Base-by-base conservation (phyloP, 2,797 vertebrate genomes). In the Arctocebus calabarensis region DNA sequence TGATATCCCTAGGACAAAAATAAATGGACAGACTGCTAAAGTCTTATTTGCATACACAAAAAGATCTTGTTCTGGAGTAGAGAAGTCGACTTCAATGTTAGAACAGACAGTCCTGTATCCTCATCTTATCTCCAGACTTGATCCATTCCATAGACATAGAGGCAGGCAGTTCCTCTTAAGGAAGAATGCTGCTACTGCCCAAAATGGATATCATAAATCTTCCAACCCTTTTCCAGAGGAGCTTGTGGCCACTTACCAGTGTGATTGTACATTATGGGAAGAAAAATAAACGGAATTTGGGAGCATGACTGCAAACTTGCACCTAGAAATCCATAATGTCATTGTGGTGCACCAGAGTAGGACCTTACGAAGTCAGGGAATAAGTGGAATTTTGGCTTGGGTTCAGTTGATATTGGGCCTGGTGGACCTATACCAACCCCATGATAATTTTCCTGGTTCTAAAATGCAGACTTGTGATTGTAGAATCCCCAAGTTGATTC, bases 1-100 rank as follows among this genome's bases (percentile, higher is more conserved):
- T 92, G 9, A 45, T 73, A 66, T n/a, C 34, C 45, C 64, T 84
- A 66, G 68, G 22, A 92, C 2, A 81, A 27, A 92, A 90, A 92
- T 84, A 91, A 74, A 62, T 59, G 43, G 29, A 70, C 4, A 64
- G 52, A 22, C 45, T 62, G 25, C 40, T 70, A 64, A 93, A 83
- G 37, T 93, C 27, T 79, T 81, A 48, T 19, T 84, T 88, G 29
- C 37, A 37, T 52, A 45, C 32, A 52, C 22, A 37, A 43, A 68
- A 37, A 81, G 5, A 7, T 84, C 74, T 82, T 84, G 32, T 25
- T 85, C 62, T 61, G 25, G 40, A 90, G 37, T 91, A 59, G 73
- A 91, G 70, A 91, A 90, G 14, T 81, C 40, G 32, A 74, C 27
- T 70, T 85, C 82, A 79, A 66, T 85, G 22, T 12, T 43, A 84